Evolutionary conservation across 2,797 vertebrate genomes (phyloP).

Genomic region (Enteromius unitaeniatus): DNA sequence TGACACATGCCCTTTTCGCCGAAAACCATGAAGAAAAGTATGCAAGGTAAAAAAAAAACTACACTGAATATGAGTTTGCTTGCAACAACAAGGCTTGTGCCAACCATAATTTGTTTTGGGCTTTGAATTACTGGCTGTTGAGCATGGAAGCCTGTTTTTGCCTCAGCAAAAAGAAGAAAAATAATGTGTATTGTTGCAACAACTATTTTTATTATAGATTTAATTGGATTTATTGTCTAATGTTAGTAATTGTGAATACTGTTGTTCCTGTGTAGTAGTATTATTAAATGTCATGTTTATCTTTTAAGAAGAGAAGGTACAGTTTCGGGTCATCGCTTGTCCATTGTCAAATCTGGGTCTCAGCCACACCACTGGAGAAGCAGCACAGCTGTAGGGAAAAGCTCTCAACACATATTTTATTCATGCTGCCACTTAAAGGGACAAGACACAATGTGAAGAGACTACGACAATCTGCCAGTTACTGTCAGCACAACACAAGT

Average conservation of each 20-base stretch:
- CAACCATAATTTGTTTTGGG: constrained; percentile 3
- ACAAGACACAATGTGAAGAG: constrained; percentile 11
- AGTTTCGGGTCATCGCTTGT: constrained; percentile 4
- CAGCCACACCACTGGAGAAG: neutral
- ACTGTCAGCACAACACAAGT: constrained; percentile 23
- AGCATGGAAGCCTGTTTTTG: neutral
- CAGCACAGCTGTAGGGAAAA: constrained; percentile 13
- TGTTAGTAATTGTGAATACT: neutral
- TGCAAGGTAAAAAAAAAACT: neutral
- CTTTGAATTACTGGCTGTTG: constrained; percentile 1
- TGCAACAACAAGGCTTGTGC: neutral
- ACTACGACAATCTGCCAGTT: constrained; percentile 21
- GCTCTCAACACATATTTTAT: constrained; percentile 43
- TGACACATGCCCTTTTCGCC: neutral
- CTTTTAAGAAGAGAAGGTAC: neutral
- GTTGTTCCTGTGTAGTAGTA: neutral
- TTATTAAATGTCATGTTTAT: neutral
- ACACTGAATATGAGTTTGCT: neutral
- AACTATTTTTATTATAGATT: neutral
- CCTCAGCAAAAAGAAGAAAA: neutral
- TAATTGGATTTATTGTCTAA: neutral
- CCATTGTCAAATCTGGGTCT: constrained; percentile 11
- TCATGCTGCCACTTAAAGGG: constrained; percentile 31
- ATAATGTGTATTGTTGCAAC: neutral
- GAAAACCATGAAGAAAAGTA: constrained; percentile 1